Conservation (phyloP, 1,140 invertebrate species). For the Trichogramma pretiosum region DNA sequence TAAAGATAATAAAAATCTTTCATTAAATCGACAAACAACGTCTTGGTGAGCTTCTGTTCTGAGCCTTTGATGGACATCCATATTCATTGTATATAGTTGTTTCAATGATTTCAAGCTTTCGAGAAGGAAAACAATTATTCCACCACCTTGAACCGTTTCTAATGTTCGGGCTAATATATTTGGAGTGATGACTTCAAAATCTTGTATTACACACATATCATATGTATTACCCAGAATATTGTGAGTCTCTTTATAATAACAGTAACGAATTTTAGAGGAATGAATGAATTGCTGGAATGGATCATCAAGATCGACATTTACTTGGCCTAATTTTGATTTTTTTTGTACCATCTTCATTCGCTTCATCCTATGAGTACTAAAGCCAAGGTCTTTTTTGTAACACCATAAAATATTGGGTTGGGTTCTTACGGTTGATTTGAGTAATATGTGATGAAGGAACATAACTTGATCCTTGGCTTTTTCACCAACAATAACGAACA, state of each 20-base stretch:
- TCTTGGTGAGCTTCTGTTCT: slow-evolving; percentile 91
- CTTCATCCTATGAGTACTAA: slow-evolving; percentile 92
- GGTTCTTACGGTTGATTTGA: slow-evolving; percentile 86
- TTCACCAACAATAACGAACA: slow-evolving; percentile 94
- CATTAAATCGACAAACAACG: slow-evolving; percentile 92
- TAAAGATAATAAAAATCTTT: slow-evolving; percentile 89
- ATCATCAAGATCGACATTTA: slow-evolving; percentile 91
- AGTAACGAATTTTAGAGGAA: slow-evolving; percentile 93
- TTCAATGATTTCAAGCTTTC: slow-evolving; percentile 80
- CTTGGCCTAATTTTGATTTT: slow-evolving; percentile 83
- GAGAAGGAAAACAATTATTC: slow-evolving; percentile 82
- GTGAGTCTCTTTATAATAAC: slow-evolving; percentile 96
- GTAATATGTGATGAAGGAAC: slow-evolving; percentile 94
- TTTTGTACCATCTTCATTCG: slow-evolving; percentile 78
- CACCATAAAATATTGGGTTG: slow-evolving; percentile 95
- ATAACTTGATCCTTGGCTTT: slow-evolving; percentile 94
- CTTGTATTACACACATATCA: slow-evolving; percentile 92
- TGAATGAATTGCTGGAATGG: slow-evolving; percentile 95
- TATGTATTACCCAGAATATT: slow-evolving; percentile 97
- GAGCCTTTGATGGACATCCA: slow-evolving; percentile 95
- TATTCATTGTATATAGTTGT: slow-evolving; percentile 92
- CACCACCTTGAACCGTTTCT: slow-evolving; percentile 98
- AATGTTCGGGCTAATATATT: slow-evolving; percentile 94
- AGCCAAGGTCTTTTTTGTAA: slow-evolving; percentile 94
- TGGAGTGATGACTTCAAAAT: slow-evolving; percentile 98